Percentiles rank a stretch among this genome's conserved stretches.
Evolutionary conservation across 30 jellyfish, hydroid and myxozoan genomes (phyloP).

Genomic region (Sanderia malayensis): DNA sequence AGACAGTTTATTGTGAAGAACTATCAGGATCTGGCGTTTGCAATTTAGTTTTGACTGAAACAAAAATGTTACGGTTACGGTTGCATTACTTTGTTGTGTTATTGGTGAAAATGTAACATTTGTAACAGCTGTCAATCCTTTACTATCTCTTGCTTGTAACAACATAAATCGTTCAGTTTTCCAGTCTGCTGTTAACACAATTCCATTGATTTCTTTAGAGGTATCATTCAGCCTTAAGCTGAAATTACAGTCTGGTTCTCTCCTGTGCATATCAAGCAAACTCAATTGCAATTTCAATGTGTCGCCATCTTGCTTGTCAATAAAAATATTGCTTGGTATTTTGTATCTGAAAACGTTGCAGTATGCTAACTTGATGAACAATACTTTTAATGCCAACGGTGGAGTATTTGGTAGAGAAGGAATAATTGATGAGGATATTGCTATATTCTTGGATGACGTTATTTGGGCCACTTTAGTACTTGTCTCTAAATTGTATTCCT

Average conservation of each 20-base stretch:
- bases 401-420: slow-evolving; percentile 36
- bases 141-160: slow-evolving; percentile 42
- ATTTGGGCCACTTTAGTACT: too few species aligned
- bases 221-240: slow-evolving; percentile 33
- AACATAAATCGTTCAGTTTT: not conserved
- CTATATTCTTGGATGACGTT: too few species aligned
- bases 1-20: not conserved
- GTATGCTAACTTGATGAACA: not conserved
- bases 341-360: slow-evolving; percentile 29
- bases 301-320: slow-evolving; percentile 66
- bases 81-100: not conserved
- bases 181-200: not conserved
- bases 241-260: slow-evolving; percentile 26
- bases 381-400: slow-evolving; percentile 21
- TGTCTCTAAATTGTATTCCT: too few species aligned
- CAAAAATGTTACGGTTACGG: slow-evolving; percentile 20
- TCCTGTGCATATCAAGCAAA: not conserved
- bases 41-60: not conserved
- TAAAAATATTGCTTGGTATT: slow-evolving; percentile 41
- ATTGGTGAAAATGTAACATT: not conserved
- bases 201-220: slow-evolving; percentile 19
- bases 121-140: slow-evolving; percentile 46
- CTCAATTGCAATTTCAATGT: slow-evolving; percentile 1
- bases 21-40: not conserved
- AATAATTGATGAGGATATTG: too few species aligned